Base-by-base conservation (phyloP, 2,888 invertebrate genomes). In the Thalpophila matura region DNA sequence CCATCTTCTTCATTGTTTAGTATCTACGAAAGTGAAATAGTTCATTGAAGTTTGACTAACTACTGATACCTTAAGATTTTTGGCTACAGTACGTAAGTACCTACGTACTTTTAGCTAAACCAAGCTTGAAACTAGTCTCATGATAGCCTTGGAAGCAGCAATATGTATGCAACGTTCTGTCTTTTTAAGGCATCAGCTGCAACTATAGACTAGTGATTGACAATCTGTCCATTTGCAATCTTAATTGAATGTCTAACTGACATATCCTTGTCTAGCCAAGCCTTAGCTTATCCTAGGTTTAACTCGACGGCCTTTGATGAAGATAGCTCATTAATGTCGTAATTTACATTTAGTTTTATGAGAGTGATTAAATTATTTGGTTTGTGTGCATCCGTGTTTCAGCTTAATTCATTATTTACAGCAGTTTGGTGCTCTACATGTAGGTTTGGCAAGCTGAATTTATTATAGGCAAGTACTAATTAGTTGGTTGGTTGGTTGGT, bases 191-290 rank as follows among this genome's bases (percentile, higher is more conserved):
- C 20, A 29, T 16, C 9, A 5, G 16, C 5, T 27, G 9, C 22
- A 51, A 42, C 24, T 55, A 31, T 42, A 29, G 47, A 26, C 26
- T 22, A 14, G 40, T 61, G 75, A 75, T 75, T 75, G 71, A 70
- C 76, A 75, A 55, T 47, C 59, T 31, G 51, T 70, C 55, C 26
- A 43, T 60, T 46, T 43, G 18, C 22, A 42, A 56, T 57, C 33
- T 46, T 49, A 56, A 75, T 70, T 61, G 55, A 53, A 42, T 24
- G 40, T 69, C 27, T 61, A 5, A 0, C 31, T 59, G 69, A 47
- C 70, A 50, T 60, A 42, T 69, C 33, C 54, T 50, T 29, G 40
- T 54, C 49, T 5, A 26, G 26, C 2, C 0, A 12, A 65, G 27
- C 38, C 38, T 26, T 58, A 45, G 3, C 5, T 45, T 27, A 18